Evolutionary conservation across 2,888 invertebrate genomes (phyloP), one percentile per base, ranked within the genome.

Genomic region (Himalopsyche kuldschensis): DNA sequence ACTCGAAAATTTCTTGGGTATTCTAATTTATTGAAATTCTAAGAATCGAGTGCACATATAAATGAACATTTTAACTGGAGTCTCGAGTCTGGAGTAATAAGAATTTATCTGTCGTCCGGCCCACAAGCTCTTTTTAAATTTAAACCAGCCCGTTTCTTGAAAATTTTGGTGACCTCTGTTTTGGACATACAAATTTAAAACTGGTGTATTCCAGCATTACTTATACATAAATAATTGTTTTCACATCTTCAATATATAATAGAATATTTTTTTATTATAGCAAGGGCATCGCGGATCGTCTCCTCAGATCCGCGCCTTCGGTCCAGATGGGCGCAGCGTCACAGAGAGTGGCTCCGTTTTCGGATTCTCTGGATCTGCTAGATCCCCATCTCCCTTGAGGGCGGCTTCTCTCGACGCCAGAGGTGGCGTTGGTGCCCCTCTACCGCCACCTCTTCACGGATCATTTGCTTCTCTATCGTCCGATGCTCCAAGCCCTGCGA

Each of bases 231-330:
- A 69, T 20, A n/a, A n/a, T n/a, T n/a, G n/a, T n/a, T n/a, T n/a
- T n/a, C n/a, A n/a, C n/a, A n/a, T n/a, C n/a, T n/a, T n/a, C n/a
- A n/a, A n/a, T n/a, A n/a, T n/a, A n/a, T n/a, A n/a, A n/a, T n/a
- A n/a, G 63, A 75, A 3, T 27, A 31, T 75, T 75, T 76, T 79
- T 46, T 31, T 20, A n/a, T 78, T 78, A 27, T 75, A 82, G 77
- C 79, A 94, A 93, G 94, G 94, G 87, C 96, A 96, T 88, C 95
- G 96, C 63, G 96, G 96, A 8, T 96, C 96, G 0, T 96, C 96
- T 0, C 96, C 96, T 0, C 96, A 96, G 87, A 96, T 96, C 87
- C 93, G 96, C 86, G 95, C 96, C 0, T 96, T 95, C 87, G 96
- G 95, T 27, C 96, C 96, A 0, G 96, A 96, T 88, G 96, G 96